Base-by-base conservation (phyloP, 2,888 invertebrate species). In the Cosmia pyralina region DNA sequence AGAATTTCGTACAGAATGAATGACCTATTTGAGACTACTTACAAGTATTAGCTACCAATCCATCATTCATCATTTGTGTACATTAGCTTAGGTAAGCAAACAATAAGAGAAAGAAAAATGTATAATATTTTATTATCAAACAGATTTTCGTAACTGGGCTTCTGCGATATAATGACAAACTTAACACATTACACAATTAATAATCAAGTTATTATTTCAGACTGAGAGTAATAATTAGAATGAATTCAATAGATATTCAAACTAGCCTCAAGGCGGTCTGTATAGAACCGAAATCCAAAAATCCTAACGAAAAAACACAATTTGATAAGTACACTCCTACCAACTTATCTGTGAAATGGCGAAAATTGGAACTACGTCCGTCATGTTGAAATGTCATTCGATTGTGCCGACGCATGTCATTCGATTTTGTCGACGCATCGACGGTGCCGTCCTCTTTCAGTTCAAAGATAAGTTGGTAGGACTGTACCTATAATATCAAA, bases 111-210 rank as follows among this genome's bases (percentile, higher is more conserved):
- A 52, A 44, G 0, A 11, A 13, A 0, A 7, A 10, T 50, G 57
- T n/a, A n/a, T n/a, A n/a, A n/a, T 28, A 0, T n/a, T 74, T 77
- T 75, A 53, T n/a, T 75, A 15, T 19, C 11, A 17, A 2, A 19
- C 34, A 22, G 11, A 41, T 22, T 55, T 34, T 34, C 6, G 11
- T 50, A 50, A 57, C 41, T 66, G 38, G n/a, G 19, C 13, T 55
- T 34, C 4, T 22, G 19, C 11, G 15, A 55, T 41, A 55, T 55
- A 44, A 38, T 52, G 15, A 28, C 10, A 74, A 46, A 44, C 22
- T 50, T 77, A 46, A 58, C 46, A 41, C 5, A 44, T 66, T 57
- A 66, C 4, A 8, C 4, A n/a, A 10, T 17, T 13, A 22, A 63
- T 52, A 46, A 58, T 38, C 10, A 41, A n/a, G 38, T n/a, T 52